These are phyloP conservation scores for Lordiphosa mommai DNA, from an alignment of 1,140 invertebrate genomes.

Conservation along the genomic window DNA sequence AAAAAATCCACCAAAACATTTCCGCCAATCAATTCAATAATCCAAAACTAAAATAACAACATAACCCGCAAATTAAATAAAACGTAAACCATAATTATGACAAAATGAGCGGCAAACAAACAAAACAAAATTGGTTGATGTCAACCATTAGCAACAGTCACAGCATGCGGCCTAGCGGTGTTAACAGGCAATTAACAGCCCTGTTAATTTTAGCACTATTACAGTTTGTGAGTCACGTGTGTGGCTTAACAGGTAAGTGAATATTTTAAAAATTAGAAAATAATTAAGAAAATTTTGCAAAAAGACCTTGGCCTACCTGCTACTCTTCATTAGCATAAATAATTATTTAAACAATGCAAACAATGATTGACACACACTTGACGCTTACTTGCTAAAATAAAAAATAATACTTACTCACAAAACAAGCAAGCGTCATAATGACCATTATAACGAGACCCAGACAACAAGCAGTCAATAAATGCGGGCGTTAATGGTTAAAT, in stretches of 20 bases:
- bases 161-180: conserved; percentile 22
- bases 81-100: conserved; percentile 62
- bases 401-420: conserved; percentile 22
- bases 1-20: conserved; percentile 38
- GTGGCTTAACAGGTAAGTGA: conserved; percentile 24
- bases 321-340: conserved; percentile 48
- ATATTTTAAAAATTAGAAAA: conserved; percentile 5
- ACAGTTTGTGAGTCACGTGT: conserved; percentile 11
- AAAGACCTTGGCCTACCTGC: conserved; percentile 56
- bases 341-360: conserved; percentile 50
- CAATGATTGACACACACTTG: conserved; percentile 30
- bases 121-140: conserved; percentile 15
- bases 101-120: conserved; percentile 49
- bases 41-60: conserved; percentile 21
- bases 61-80: conserved; percentile 57
- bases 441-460: conserved; percentile 40
- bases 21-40: conserved; percentile 35
- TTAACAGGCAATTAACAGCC: conserved; percentile 32
- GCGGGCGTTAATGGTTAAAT: conserved; percentile 31
- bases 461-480: conserved; percentile 52
- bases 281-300: neutral
- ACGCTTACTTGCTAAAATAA: conserved; percentile 31
- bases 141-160: conserved; percentile 5
- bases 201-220: conserved; percentile 30
- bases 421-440: conserved; percentile 61